Percentiles rank a stretch among this genome's conserved stretches.
These are phyloP conservation scores for Neogobius melanostomus DNA, from an alignment of 2,113 vertebrate genomes.

Conservation along the genomic window DNA sequence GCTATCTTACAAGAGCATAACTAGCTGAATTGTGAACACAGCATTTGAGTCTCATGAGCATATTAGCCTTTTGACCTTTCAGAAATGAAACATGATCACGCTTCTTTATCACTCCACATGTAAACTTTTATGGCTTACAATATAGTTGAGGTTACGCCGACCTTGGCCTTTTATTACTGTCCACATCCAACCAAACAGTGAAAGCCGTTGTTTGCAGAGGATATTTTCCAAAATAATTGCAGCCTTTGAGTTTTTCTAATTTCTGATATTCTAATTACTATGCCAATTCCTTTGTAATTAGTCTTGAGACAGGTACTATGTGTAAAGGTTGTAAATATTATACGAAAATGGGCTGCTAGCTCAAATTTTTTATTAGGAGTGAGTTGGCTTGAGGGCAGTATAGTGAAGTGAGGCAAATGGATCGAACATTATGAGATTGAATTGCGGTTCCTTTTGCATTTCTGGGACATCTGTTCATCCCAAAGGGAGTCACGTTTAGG, in stretches of 20 bases:
- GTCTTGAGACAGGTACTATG: not conserved
- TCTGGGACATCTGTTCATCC: constrained; percentile 6
- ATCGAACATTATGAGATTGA: constrained; percentile 2
- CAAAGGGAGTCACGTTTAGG: not conserved
- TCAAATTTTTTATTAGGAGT: not conserved
- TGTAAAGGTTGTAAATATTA: not conserved
- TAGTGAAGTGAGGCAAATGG: not conserved
- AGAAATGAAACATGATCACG: not conserved
- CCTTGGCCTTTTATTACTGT: constrained; percentile 5
- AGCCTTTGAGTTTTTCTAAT: no score
- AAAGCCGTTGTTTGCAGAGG: not conserved
- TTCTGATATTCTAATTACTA: no score
- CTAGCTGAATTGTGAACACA: not conserved
- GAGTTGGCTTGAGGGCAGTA: not conserved
- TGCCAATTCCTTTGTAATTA: no score
- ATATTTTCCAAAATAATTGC: not conserved
- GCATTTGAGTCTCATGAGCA: not conserved
- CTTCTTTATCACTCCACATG: not conserved
- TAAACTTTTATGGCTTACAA: not conserved
- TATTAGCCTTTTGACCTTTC: not conserved
- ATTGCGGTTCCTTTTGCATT: not conserved
- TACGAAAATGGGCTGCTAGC: not conserved
- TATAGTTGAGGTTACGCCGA: no score
- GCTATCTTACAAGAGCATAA: not conserved
- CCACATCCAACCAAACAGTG: not conserved